These are phyloP conservation scores for Brachionus plicatilis DNA, from an alignment of 1,140 invertebrate species.

Conservation along the genomic window DNA sequence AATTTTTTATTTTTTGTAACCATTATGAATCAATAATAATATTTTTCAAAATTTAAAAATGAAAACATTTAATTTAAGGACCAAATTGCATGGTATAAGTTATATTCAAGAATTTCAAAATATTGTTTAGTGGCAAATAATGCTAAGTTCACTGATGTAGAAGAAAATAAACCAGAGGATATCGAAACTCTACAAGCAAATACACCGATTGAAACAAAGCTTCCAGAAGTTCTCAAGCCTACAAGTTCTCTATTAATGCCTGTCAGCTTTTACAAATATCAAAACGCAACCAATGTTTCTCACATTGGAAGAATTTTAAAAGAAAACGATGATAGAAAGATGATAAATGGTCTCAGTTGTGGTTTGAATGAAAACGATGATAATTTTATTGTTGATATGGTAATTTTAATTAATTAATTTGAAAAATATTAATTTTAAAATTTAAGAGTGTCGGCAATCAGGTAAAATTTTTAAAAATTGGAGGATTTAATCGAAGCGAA, in stretches of 20 bases:
- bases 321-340: background rate
- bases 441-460: conserved; percentile 29
- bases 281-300: conserved; percentile 4
- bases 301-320: background rate
- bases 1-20: too few species aligned
- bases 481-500: conserved; percentile 29
- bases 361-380: conserved; percentile 20
- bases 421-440: background rate
- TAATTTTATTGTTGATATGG: conserved; percentile 32
- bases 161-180: background rate
- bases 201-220: background rate
- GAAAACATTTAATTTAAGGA: background rate
- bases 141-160: background rate
- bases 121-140: conserved; percentile 12
- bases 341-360: background rate
- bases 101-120: conserved; percentile 3
- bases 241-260: background rate
- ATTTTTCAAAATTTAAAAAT: too few species aligned
- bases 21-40: too few species aligned
- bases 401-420: background rate
- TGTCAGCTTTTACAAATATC: background rate
- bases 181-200: background rate
- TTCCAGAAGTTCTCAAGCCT: background rate
- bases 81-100: conserved; percentile 5
- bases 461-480: conserved; percentile 26